phyloP scores from a whole-genome alignment of 1,140 invertebrate genomes.

The Ceratina calcarata region DNA sequence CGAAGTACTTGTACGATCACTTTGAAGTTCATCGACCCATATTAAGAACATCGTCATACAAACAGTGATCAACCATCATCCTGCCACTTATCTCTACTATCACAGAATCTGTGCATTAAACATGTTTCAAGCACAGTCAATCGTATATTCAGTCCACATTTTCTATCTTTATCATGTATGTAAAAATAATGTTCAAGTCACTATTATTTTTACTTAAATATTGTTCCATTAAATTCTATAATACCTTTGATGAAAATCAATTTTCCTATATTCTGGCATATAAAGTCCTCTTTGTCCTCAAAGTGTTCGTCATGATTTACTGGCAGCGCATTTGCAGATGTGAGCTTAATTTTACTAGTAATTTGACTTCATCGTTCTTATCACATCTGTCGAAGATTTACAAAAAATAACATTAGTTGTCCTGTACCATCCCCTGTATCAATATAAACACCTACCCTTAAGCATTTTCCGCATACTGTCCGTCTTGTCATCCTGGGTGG shows the following conservation, averaged over 20 bases:
- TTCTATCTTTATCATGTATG: neutral
- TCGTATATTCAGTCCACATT: slow-evolving; percentile 23
- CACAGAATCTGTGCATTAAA: slow-evolving; percentile 64
- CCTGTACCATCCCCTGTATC: neutral
- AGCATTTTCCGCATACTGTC: slow-evolving; percentile 49
- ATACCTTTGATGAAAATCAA: neutral
- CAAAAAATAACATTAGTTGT: neutral
- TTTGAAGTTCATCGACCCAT: slow-evolving; percentile 37
- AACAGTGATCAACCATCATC: slow-evolving; percentile 48
- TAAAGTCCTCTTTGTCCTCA: neutral
- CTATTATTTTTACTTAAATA: neutral
- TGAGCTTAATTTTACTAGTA: neutral
- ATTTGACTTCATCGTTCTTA: neutral
- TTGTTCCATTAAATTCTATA: slow-evolving; percentile 22
- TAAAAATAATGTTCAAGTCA: slow-evolving; percentile 20
- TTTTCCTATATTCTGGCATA: neutral
- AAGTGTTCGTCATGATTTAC: too few species aligned
- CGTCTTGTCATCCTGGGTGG: slow-evolving; percentile 27
- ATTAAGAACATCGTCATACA: slow-evolving; percentile 49
- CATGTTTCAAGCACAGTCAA: slow-evolving; percentile 60
- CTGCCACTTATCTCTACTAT: slow-evolving; percentile 54
- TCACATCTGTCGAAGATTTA: slow-evolving; percentile 5
- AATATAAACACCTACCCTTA: slow-evolving; percentile 26
- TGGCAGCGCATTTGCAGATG: neutral
- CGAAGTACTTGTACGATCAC: slow-evolving; percentile 65